These are phyloP conservation scores for Otis tarda DNA, from an alignment of 2,113 vertebrate genomes.

Conservation along the genomic window DNA sequence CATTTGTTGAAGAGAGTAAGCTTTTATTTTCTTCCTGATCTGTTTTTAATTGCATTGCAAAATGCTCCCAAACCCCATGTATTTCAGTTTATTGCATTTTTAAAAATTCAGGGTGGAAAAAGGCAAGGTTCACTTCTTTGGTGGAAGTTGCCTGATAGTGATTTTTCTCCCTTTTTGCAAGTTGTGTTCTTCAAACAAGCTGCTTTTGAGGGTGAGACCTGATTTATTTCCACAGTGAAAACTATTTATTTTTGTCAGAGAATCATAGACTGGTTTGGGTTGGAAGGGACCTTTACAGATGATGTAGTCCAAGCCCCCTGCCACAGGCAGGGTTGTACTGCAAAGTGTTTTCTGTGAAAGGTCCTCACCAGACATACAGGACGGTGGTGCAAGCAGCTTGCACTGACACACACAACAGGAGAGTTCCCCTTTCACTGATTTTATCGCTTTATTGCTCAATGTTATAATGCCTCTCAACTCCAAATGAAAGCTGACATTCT, in stretches of 20 bases:
- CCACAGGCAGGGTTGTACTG: neutral
- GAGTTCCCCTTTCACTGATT: neutral
- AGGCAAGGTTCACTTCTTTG: neutral
- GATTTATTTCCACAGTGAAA: neutral
- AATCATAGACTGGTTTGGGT: neutral
- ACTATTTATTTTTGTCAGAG: neutral
- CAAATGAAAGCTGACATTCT: constrained; percentile 29
- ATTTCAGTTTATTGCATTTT: neutral
- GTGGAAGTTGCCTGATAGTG: neutral
- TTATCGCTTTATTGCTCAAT: neutral
- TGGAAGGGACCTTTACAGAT: neutral
- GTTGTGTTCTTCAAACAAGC: neutral
- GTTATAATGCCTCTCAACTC: neutral
- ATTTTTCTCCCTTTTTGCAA: neutral
- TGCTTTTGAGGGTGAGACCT: neutral
- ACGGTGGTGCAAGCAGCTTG: neutral
- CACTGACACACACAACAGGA: neutral
- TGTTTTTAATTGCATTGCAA: neutral
- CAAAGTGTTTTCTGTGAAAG: neutral
- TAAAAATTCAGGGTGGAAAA: neutral
- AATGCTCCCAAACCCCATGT: neutral
- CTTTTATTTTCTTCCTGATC: neutral
- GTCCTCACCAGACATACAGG: neutral
- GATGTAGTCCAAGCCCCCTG: neutral
- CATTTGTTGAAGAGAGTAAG: neutral